Percentiles rank a stretch among this genome's conserved stretches.
These are phyloP conservation scores for Phortica okadai DNA, from an alignment of 2,888 invertebrate genomes.

Conservation along the genomic window DNA sequence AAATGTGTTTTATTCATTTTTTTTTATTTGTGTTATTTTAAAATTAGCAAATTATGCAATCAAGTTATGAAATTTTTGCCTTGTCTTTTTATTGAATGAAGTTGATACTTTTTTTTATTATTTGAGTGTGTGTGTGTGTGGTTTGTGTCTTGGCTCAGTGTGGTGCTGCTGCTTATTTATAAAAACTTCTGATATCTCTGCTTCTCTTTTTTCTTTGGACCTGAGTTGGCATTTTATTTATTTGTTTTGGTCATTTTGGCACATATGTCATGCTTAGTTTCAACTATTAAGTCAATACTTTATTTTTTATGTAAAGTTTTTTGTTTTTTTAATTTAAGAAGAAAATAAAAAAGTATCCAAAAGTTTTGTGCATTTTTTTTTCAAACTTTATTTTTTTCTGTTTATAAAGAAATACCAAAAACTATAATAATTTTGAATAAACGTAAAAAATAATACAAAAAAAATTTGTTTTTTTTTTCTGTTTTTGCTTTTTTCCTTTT, in stretches of 20 bases:
- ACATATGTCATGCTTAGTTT: neutral
- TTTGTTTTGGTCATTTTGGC: neutral
- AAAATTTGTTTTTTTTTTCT: constrained; percentile 37
- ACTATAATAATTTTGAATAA: constrained; percentile 44
- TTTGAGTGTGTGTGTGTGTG: constrained; percentile 32
- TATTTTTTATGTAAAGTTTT: neutral
- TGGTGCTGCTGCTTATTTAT: constrained; percentile 10
- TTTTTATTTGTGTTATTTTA: constrained; percentile 3
- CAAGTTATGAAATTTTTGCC: neutral
- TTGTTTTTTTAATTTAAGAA: neutral
- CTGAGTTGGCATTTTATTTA: neutral
- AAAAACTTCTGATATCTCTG: neutral
- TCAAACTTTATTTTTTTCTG: constrained; percentile 8
- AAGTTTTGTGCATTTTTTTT: constrained; percentile 3
- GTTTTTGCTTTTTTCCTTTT: constrained; percentile 43
- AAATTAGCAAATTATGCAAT: neutral
- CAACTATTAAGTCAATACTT: neutral
- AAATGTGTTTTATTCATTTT: constrained; percentile 45
- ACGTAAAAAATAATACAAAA: constrained; percentile 40
- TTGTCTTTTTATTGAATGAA: neutral
- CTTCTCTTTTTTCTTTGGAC: neutral
- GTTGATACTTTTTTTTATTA: constrained; percentile 17
- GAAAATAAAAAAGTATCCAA: neutral
- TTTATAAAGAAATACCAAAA: neutral
- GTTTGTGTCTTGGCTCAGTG: constrained; percentile 10